Conservation (phyloP, 2,888 invertebrate genomes). For the Toxonevra muliebris region DNA sequence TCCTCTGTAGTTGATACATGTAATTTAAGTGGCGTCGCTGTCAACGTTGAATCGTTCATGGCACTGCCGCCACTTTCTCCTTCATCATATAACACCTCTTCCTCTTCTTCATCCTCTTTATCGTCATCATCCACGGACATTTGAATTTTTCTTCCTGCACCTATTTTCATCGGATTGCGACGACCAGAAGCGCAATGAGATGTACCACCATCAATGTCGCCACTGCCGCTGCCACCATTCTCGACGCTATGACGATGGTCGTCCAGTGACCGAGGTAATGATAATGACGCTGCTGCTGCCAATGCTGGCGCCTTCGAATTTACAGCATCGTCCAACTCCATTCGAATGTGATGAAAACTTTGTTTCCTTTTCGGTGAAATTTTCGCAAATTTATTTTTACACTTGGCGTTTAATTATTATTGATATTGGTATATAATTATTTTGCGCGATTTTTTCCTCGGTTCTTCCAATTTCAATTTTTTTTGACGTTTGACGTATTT, state of each 20-base stretch:
- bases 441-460: too few relatives aligned
- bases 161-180: slow-evolving; percentile 17
- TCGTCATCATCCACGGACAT: slow-evolving; percentile 10
- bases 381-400: slow-evolving; percentile 42
- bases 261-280: slow-evolving; percentile 1
- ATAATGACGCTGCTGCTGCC: slow-evolving; percentile 21
- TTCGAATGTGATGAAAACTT: slow-evolving; percentile 52
- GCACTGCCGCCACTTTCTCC: slow-evolving; percentile 30
- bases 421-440: too few relatives aligned
- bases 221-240: slow-evolving; percentile 27
- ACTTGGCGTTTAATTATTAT: slow-evolving; percentile 13
- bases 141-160: too few relatives aligned
- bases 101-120: slow-evolving; percentile 15
- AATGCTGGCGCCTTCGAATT: slow-evolving; percentile 20
- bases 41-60: slow-evolving; percentile 28
- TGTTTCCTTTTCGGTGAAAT: slow-evolving; percentile 55
- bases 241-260: not conserved
- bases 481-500: too few relatives aligned
- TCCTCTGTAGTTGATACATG: slow-evolving; percentile 40
- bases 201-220: slow-evolving; percentile 2
- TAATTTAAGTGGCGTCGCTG: slow-evolving; percentile 39
- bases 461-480: too few relatives aligned
- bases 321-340: slow-evolving; percentile 51
- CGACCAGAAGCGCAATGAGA: slow-evolving; percentile 15
- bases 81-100: slow-evolving; percentile 25